phyloP scores from a whole-genome alignment of 2,797 vertebrate genomes.

The Phalanger gymnotis region DNA sequence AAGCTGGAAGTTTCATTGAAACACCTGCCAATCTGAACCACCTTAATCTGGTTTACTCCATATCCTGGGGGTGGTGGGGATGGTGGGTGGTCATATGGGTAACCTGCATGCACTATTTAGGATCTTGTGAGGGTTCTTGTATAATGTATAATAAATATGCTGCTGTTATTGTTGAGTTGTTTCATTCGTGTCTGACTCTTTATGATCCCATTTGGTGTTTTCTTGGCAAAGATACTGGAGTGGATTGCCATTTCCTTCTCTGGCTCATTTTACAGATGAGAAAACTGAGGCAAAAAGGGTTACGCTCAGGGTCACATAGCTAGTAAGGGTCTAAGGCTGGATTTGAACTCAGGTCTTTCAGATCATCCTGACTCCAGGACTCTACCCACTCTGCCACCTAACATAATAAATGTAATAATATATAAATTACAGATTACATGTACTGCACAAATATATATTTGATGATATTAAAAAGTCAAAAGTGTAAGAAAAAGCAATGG shows the following conservation, averaged over 20 bases:
- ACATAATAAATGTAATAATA: not conserved
- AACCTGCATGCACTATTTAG: too few species aligned
- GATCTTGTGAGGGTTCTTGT: not conserved
- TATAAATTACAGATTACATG: not conserved
- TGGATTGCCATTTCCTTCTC: too few species aligned
- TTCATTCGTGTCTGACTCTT: too few species aligned
- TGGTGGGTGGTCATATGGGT: too few species aligned
- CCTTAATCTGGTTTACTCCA: too few species aligned
- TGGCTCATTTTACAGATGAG: too few species aligned
- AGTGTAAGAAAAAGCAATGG: not conserved
- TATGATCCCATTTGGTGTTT: too few species aligned
- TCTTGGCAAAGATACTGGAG: too few species aligned
- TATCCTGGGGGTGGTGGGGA: not conserved
- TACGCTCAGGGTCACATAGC: not conserved
- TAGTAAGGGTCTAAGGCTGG: not conserved
- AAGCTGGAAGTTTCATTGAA: too few species aligned
- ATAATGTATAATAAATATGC: not conserved
- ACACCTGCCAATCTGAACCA: too few species aligned
- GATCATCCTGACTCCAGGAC: not conserved
- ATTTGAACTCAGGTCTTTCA: not conserved
- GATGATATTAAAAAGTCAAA: not conserved
- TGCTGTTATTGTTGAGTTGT: too few species aligned
- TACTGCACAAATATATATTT: not conserved
- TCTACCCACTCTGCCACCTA: not conserved
- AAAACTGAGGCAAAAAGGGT: not conserved